These are phyloP conservation scores for Orthosia incerta DNA, from an alignment of 2,888 invertebrate genomes.

Conservation along the genomic window DNA sequence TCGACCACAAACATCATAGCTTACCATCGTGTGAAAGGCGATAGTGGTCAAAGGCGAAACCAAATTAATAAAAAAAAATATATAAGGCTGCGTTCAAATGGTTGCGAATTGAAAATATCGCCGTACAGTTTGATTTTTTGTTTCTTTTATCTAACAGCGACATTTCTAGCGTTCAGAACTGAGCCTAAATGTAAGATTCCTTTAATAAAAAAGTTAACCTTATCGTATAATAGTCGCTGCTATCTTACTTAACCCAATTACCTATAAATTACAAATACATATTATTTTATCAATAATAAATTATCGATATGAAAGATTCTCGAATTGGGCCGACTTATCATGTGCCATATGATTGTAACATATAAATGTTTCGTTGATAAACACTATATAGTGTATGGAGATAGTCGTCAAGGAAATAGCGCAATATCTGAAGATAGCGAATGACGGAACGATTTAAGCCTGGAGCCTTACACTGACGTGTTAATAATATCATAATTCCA, in stretches of 20 bases:
- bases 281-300: conserved; percentile 72
- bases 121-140: not conserved
- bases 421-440: conserved; percentile 30
- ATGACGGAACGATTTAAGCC: conserved; percentile 34
- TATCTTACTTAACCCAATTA: conserved; percentile 83
- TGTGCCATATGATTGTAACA: conserved; percentile 60
- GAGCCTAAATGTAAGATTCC: not conserved
- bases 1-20: too few relatives aligned
- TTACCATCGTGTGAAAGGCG: too few relatives aligned
- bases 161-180: not conserved
- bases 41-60: too few relatives aligned
- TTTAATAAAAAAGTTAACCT: conserved; percentile 11
- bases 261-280: conserved; percentile 80
- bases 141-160: not conserved
- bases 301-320: conserved; percentile 70
- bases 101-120: not conserved
- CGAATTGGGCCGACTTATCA: conserved; percentile 74
- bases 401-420: conserved; percentile 65
- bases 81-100: not conserved
- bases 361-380: conserved; percentile 55
- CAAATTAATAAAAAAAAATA: too few relatives aligned
- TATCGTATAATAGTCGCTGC: conserved; percentile 51
- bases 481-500: too few relatives aligned
- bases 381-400: conserved; percentile 19
- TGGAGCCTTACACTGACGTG: too few relatives aligned